These are phyloP conservation scores for Psylliodes chrysocephalus DNA, from an alignment of 2,888 invertebrate genomes.

Conservation along the genomic window DNA sequence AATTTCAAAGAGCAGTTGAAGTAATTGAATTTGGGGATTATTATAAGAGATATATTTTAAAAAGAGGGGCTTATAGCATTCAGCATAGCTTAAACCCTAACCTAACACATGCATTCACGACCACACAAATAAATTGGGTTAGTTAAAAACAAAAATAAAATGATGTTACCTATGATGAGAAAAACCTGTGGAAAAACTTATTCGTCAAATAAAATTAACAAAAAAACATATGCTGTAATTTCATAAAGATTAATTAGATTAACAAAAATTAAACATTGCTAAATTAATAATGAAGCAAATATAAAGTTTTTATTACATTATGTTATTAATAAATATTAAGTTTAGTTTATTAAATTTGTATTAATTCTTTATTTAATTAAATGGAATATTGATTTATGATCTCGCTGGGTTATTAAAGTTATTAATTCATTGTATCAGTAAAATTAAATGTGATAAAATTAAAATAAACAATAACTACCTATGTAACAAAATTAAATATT, in stretches of 20 bases:
- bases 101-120: slow-evolving; percentile 64
- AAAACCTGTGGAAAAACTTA: slow-evolving; percentile 53
- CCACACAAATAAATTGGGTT: slow-evolving; percentile 59
- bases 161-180: slow-evolving; percentile 54
- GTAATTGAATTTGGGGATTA: too few relatives aligned
- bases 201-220: slow-evolving; percentile 19
- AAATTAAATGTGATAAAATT: neutral
- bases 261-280: neutral
- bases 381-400: neutral
- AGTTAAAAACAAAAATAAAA: slow-evolving; percentile 53
- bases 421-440: slow-evolving; percentile 4
- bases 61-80: slow-evolving; percentile 20
- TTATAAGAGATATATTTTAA: too few relatives aligned
- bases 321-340: too few relatives aligned
- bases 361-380: neutral
- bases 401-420: neutral
- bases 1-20: neutral
- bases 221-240: neutral
- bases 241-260: neutral
- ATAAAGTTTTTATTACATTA: too few relatives aligned
- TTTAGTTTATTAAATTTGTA: too few relatives aligned
- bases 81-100: slow-evolving; percentile 57
- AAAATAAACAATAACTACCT: slow-evolving; percentile 7
- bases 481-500: slow-evolving; percentile 9
- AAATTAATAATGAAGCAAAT: too few relatives aligned